Conservation (phyloP, 2,888 invertebrate species). For the Agelastica alni region DNA sequence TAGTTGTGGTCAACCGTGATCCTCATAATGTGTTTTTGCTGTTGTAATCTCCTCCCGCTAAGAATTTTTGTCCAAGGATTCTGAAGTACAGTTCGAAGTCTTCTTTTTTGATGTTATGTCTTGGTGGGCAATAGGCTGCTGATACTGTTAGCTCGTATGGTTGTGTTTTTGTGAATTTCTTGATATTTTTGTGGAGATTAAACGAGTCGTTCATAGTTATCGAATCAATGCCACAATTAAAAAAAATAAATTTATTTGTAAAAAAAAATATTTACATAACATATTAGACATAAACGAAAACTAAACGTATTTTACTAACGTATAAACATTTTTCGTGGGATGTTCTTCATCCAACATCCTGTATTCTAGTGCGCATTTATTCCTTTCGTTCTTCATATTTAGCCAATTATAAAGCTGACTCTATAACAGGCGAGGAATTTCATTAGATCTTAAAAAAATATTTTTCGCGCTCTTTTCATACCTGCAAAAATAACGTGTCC, state of each 20-base stretch:
- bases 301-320: constrained; percentile 62
- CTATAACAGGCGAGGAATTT: constrained; percentile 54
- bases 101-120: too few species aligned
- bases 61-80: neutral
- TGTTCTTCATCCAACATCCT: constrained; percentile 76
- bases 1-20: too few species aligned
- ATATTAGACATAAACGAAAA: too few species aligned
- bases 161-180: neutral
- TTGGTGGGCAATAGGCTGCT: too few species aligned
- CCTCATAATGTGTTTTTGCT: too few species aligned
- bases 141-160: neutral
- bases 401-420: constrained; percentile 77
- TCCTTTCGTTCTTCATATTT: constrained; percentile 71
- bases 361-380: constrained; percentile 82
- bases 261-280: too few species aligned
- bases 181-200: neutral
- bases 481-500: constrained; percentile 73
- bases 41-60: too few species aligned
- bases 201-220: too few species aligned
- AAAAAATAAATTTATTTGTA: too few species aligned
- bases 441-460: constrained; percentile 3
- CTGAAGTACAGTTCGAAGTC: too few species aligned
- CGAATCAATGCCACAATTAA: too few species aligned
- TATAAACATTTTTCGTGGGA: constrained; percentile 63
- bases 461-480: constrained; percentile 46